A percentile compares a stretch with the other conserved stretches of the same genome.
Conservation (phyloP, 2,113 vertebrate species). For the Ochotona princeps region DNA sequence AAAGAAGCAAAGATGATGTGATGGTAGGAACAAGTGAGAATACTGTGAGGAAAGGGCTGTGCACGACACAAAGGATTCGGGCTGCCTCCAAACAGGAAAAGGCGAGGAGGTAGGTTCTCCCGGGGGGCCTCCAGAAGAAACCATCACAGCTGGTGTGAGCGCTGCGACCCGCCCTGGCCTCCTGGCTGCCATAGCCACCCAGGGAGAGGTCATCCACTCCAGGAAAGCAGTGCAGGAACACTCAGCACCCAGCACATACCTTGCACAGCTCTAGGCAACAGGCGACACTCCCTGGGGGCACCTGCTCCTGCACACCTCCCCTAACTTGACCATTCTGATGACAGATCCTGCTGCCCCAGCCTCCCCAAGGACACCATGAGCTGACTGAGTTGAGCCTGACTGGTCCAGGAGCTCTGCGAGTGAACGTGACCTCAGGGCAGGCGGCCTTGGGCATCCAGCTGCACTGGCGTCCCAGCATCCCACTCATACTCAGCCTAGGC, state of each 20-base stretch:
- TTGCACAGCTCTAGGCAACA: neutral
- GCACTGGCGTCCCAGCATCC: conserved; percentile 87
- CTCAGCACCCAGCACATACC: fast-evolving
- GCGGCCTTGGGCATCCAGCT: conserved; percentile 92
- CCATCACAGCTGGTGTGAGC: neutral
- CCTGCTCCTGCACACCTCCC: neutral
- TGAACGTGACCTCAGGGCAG: conserved; percentile 89
- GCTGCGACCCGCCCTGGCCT: neutral
- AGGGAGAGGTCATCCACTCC: neutral
- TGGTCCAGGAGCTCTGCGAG: conserved; percentile 89
- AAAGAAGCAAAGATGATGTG: neutral
- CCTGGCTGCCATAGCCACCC: neutral
- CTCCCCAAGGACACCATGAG: conserved; percentile 80
- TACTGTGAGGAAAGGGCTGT: neutral
- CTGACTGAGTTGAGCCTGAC: conserved; percentile 88
- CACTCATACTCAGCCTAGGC: conserved; percentile 90
- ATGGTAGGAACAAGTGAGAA: neutral
- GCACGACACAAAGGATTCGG: neutral
- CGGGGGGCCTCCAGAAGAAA: neutral
- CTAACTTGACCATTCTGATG: neutral
- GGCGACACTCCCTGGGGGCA: neutral
- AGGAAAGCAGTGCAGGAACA: neutral
- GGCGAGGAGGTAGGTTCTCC: neutral
- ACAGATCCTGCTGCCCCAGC: conserved; percentile 92
- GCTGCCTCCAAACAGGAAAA: neutral